Conservation (phyloP, 2,797 vertebrate species). For the Ctenopoma multispine region DNA sequence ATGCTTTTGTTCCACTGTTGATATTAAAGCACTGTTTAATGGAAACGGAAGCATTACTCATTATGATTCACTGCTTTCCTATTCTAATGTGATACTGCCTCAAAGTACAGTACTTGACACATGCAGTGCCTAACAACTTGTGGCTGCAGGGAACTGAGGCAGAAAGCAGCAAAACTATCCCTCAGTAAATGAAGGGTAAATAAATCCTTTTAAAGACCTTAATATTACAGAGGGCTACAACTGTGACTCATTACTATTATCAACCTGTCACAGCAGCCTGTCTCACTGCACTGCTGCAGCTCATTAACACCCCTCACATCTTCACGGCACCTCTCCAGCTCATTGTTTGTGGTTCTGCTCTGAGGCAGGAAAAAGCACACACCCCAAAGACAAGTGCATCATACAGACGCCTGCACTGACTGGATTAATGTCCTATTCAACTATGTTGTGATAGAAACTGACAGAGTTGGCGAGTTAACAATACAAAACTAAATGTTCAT, state of each 20-base stretch:
- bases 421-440: too few species aligned
- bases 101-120: neutral
- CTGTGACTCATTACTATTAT: constrained; percentile 55
- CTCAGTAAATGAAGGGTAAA: constrained; percentile 23
- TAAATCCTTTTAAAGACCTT: constrained; percentile 38
- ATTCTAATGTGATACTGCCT: too few species aligned
- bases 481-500: too few species aligned
- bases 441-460: too few species aligned
- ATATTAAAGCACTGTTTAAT: neutral
- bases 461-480: neutral
- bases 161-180: neutral
- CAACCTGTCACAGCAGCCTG: constrained; percentile 44
- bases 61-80: too few species aligned
- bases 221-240: constrained; percentile 30
- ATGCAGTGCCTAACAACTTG: neutral
- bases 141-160: neutral
- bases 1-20: too few species aligned
- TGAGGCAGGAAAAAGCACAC: constrained; percentile 4
- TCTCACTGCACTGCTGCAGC: constrained; percentile 38
- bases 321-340: constrained; percentile 16
- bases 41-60: neutral
- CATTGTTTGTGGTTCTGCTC: constrained; percentile 23
- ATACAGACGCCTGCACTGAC: neutral
- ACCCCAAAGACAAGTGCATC: neutral
- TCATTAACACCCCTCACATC: constrained; percentile 43